These are phyloP conservation scores for Bathynomus jamesi DNA, from an alignment of 1,140 invertebrate genomes.

Conservation along the genomic window DNA sequence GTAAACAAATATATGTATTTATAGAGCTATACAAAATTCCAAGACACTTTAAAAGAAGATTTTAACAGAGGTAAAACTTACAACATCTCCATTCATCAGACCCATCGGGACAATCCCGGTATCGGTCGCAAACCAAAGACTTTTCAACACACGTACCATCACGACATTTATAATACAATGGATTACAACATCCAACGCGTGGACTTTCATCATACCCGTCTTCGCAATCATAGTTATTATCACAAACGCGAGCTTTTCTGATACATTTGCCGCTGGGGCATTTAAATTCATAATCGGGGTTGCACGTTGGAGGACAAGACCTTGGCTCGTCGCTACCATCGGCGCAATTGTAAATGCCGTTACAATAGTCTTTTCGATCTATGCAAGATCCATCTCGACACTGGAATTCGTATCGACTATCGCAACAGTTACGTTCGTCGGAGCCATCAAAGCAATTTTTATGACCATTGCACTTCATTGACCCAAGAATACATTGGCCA, in stretches of 20 bases:
- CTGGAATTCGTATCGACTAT: constrained; percentile 37
- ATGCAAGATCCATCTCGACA: constrained; percentile 45
- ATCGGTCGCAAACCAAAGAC: constrained; percentile 34
- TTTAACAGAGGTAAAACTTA: no score
- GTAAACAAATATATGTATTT: no score
- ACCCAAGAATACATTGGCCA: constrained; percentile 43
- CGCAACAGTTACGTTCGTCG: constrained; percentile 53
- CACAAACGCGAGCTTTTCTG: constrained; percentile 40
- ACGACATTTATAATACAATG: constrained; percentile 49
- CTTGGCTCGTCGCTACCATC: constrained; percentile 47
- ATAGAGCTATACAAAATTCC: no score
- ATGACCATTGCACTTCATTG: constrained; percentile 34
- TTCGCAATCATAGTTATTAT: constrained; percentile 43
- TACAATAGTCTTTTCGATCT: constrained; percentile 40
- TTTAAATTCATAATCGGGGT: constrained; percentile 36
- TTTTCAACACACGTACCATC: constrained; percentile 45
- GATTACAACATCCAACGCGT: constrained; percentile 34
- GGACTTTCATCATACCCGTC: constrained; percentile 41
- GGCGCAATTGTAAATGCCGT: constrained; percentile 44
- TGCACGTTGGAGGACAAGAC: constrained; percentile 28
- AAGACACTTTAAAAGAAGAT: no score
- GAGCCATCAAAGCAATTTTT: constrained; percentile 40
- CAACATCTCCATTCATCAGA: constrained; percentile 62
- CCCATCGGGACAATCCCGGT: constrained; percentile 58
- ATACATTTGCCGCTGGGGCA: constrained; percentile 45